Base-by-base conservation (phyloP, 2,797 vertebrate genomes). In the Leptodactylus fallax region DNA sequence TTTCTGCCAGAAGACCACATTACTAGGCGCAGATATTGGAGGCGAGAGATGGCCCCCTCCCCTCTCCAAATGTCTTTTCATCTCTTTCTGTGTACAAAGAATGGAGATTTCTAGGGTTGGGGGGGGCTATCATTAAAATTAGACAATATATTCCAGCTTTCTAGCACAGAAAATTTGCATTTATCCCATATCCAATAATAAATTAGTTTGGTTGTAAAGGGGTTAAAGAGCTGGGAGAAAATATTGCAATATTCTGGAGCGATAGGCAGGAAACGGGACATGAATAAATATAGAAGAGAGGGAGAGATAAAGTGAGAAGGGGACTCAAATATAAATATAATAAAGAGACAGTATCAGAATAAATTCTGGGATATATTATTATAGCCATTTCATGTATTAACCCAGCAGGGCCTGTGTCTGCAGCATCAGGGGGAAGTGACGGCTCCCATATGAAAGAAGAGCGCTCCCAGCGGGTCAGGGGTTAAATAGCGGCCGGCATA, bases 271-370 rank as follows among this genome's bases (percentile, higher is more conserved):
- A 77, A 85, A 77, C 21, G 56, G 55, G 56, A 61, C 83, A 85
- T 85, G 83, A 85, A 85, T 85, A 85, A 85, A 85, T 58, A 85
- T 84, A n/a, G 53, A 65, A 25, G 21, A 83, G 67, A 58, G 8
- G 27, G 67, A n/a, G 82, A 83, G 82, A 74, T 72, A 83, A 56
- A 83, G n/a, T 7, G 51, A 55, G 63, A 27, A 56, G 67, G 67
- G 58, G 67, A 6, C 53, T 71, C 17, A 55, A 83, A 83, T 72
- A 83, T 58, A 84, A 74, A 72, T 72, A 72, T 83, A 72, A 83
- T 71, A 83, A 45, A 74, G 67, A 84, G 69, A 71, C 82, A 60
- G 56, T 84, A 84, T 84, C 69, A 12, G 81, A 51, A 83, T 27
- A 13, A 16, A 69, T 53, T 65, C 51, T 13, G 47, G 80, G 23